A percentile compares a stretch with the other conserved stretches of the same genome.
phyloP scores from a whole-genome alignment of 2,797 vertebrate genomes.

The Prionace glauca region DNA sequence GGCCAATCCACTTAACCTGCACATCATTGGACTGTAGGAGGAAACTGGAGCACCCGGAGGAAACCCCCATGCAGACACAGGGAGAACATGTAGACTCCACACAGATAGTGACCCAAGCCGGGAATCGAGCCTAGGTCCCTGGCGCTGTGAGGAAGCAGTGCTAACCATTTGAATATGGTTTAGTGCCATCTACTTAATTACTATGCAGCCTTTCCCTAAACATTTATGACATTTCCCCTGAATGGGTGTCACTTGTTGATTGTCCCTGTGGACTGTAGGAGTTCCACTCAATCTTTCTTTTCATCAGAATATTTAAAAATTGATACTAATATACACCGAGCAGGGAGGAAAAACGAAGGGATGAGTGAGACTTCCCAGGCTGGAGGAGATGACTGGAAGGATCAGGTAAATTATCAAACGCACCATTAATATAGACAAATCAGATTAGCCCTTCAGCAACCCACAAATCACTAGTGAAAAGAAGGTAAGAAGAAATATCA shows the following conservation, averaged over 20 bases:
- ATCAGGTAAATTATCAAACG: background rate
- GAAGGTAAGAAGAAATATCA: background rate
- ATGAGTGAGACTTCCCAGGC: background rate
- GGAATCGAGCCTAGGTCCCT: too few relatives aligned
- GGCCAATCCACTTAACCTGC: too few relatives aligned
- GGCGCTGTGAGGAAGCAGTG: too few relatives aligned
- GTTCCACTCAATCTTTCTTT: background rate
- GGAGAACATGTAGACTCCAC: too few relatives aligned
- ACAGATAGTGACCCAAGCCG: too few relatives aligned
- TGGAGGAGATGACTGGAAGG: background rate
- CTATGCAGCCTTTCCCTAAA: background rate
- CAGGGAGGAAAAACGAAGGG: background rate
- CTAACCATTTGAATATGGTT: background rate
- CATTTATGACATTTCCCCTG: background rate
- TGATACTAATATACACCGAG: background rate
- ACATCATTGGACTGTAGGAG: too few relatives aligned
- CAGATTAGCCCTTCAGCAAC: background rate
- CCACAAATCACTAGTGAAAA: background rate
- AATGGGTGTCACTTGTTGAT: background rate
- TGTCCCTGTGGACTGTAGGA: background rate
- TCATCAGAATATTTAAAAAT: background rate
- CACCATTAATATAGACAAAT: background rate
- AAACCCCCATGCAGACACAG: too few relatives aligned
- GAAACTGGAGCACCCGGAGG: too few relatives aligned
- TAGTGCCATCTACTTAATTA: background rate